A percentile compares a stretch with the other conserved stretches of the same genome.
Conservation (phyloP, 2,113 vertebrate genomes). For the Callithrix jacchus region DNA sequence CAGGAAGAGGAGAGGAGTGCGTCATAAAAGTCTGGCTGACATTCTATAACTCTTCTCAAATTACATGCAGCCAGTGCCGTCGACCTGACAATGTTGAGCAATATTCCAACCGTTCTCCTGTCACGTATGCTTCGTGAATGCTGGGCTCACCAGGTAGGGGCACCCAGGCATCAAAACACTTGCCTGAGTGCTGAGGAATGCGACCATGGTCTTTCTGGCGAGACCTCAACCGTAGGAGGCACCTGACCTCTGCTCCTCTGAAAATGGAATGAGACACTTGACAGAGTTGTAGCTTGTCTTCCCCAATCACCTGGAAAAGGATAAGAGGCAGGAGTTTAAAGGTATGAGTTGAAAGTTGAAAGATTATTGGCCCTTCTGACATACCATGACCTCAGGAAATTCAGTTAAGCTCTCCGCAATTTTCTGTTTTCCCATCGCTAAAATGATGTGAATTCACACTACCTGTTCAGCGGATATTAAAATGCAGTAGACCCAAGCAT, state of each 20-base stretch:
- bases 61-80: neutral
- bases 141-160: too few species aligned
- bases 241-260: neutral
- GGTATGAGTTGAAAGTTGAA: neutral
- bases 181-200: neutral
- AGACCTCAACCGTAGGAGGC: neutral
- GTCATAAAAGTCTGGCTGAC: neutral
- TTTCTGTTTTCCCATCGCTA: neutral
- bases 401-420: neutral
- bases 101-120: accelerated
- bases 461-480: neutral
- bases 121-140: neutral
- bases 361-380: neutral
- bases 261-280: neutral
- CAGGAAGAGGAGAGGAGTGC: neutral
- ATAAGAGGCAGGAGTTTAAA: neutral
- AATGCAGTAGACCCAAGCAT: neutral
- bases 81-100: neutral
- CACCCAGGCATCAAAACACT: neutral
- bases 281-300: neutral
- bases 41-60: neutral
- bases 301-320: neutral
- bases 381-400: neutral
- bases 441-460: neutral
- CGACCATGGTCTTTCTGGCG: neutral